Conservation (phyloP, 1,140 invertebrate species). For the Eriocheir sinensis region DNA sequence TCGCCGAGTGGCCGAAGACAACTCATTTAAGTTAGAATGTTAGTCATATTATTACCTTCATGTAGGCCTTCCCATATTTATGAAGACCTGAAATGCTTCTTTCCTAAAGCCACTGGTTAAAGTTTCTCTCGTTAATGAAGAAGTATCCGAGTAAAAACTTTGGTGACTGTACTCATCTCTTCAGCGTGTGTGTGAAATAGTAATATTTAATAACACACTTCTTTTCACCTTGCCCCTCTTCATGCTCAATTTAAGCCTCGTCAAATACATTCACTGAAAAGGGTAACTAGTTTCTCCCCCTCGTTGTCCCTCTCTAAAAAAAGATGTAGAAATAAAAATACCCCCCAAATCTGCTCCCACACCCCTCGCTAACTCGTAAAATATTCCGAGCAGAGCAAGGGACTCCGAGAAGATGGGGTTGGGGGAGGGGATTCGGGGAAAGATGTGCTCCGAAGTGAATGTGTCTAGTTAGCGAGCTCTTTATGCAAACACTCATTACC, state of each 20-base stretch:
- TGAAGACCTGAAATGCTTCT: no score
- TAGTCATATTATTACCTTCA: no score
- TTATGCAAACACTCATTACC: slow-evolving; percentile 25
- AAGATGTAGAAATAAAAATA: neutral
- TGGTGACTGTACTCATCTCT: neutral
- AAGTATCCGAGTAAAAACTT: no score
- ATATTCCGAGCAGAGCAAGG: neutral
- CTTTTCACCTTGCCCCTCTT: neutral
- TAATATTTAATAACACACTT: neutral
- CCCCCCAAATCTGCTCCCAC: no score
- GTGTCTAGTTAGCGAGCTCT: slow-evolving; percentile 11
- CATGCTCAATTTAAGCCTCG: neutral
- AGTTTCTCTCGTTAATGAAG: no score
- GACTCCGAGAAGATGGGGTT: no score
- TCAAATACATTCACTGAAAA: neutral
- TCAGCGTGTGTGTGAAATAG: neutral
- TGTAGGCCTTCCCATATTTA: no score
- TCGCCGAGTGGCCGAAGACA: no score
- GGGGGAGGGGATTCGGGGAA: neutral
- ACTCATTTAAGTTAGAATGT: no score
- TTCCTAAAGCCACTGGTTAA: no score
- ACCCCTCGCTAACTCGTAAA: neutral
- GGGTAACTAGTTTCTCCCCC: neutral
- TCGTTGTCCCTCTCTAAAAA: neutral
- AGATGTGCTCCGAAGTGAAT: neutral